These are phyloP conservation scores for Agrochola circellaris DNA, from an alignment of 2,888 invertebrate genomes.

Conservation along the genomic window DNA sequence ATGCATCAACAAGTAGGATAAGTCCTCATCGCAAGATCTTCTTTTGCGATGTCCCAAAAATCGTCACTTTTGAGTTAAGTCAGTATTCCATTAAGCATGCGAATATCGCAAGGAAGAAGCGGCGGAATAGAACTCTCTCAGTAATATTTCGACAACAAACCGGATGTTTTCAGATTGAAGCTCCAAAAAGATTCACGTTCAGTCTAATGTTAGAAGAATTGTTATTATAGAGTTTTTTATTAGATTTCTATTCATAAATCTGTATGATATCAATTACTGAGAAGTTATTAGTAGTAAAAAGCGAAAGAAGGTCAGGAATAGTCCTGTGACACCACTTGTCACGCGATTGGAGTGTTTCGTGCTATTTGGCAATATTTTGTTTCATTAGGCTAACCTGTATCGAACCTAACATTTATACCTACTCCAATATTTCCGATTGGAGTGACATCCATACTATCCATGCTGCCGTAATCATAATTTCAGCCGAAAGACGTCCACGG, in stretches of 20 bases:
- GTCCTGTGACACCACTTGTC: neutral
- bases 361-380: constrained; percentile 15
- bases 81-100: too few relatives aligned
- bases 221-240: constrained; percentile 17
- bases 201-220: constrained; percentile 23
- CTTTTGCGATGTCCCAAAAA: too few relatives aligned
- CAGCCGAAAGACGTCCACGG: too few relatives aligned
- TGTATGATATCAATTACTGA: constrained; percentile 9
- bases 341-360: constrained; percentile 8
- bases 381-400: constrained; percentile 2
- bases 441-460: neutral
- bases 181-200: constrained; percentile 5
- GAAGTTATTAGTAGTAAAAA: neutral
- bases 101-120: neutral
- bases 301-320: neutral
- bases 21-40: too few relatives aligned
- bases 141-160: constrained; percentile 3
- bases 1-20: too few relatives aligned
- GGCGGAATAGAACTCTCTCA: neutral
- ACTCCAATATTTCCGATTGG: neutral
- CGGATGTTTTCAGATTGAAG: constrained; percentile 34
- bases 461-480: too few relatives aligned
- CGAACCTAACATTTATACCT: neutral
- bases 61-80: too few relatives aligned
- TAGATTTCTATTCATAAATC: constrained; percentile 16